Conservation (phyloP, 37 sponge, comb jelly and placozoan species). For the Mnemiopsis leidyi region DNA sequence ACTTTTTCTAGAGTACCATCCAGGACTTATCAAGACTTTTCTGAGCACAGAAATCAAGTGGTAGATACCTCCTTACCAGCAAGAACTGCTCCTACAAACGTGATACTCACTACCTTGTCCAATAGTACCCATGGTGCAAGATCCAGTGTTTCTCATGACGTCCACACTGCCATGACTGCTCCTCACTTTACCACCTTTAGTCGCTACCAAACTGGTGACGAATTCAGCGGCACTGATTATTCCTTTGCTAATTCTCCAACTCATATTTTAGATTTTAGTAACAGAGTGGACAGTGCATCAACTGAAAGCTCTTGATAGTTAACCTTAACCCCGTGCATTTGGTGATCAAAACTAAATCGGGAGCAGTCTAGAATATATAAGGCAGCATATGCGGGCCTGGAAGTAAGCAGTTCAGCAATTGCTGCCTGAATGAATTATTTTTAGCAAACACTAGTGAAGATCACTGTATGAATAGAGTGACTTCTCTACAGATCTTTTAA, state of each 20-base stretch:
- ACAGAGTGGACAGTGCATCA: background rate
- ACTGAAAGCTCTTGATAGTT: background rate
- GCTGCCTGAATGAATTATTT: too few species aligned
- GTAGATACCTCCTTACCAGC: background rate
- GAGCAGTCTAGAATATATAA: too few species aligned
- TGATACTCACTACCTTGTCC: background rate
- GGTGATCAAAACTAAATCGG: too few species aligned
- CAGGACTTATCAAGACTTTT: background rate
- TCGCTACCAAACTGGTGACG: background rate
- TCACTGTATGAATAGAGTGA: too few species aligned
- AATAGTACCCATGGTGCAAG: background rate
- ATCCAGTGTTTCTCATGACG: background rate
- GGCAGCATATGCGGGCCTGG: too few species aligned
- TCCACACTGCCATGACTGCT: background rate
- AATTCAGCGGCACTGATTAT: background rate
- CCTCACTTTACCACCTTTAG: background rate
- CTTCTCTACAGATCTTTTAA: too few species aligned
- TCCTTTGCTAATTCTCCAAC: background rate
- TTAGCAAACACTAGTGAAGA: too few species aligned
- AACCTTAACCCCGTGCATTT: too few species aligned
- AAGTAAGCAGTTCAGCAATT: too few species aligned
- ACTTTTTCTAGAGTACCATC: background rate
- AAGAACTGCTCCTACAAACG: background rate
- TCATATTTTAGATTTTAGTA: slow-evolving; percentile 42
- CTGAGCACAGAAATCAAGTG: background rate